Percentiles rank a stretch among this genome's conserved stretches.
Conservation (phyloP, 1,140 invertebrate species). For the Zaprionus davidi region DNA sequence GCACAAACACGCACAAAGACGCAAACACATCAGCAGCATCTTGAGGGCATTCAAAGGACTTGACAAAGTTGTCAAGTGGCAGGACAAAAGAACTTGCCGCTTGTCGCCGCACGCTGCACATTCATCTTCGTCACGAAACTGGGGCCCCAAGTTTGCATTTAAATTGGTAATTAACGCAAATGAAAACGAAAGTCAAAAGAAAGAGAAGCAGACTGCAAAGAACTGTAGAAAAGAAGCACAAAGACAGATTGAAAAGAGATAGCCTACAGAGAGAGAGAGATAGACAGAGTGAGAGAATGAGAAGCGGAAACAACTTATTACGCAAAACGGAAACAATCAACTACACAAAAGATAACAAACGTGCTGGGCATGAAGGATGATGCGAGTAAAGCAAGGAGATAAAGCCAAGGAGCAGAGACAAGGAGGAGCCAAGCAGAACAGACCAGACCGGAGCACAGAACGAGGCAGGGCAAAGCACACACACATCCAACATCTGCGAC, state of each 20-base stretch:
- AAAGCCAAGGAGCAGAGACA: conserved; percentile 14
- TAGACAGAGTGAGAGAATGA: conserved; percentile 14
- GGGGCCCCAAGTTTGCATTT: conserved; percentile 74
- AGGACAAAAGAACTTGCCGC: conserved; percentile 28
- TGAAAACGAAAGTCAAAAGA: conserved; percentile 61
- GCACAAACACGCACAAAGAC: conserved; percentile 16
- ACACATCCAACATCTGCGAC: background rate
- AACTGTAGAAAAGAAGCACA: conserved; percentile 42
- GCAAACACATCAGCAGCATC: conserved; percentile 28
- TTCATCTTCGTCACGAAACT: conserved; percentile 72
- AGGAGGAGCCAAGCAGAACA: background rate
- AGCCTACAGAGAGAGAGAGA: conserved; percentile 8
- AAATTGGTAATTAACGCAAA: conserved; percentile 79
- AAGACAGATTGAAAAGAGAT: conserved; percentile 38
- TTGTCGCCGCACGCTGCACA: conserved; percentile 44
- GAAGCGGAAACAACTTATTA: conserved; percentile 58
- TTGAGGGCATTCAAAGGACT: conserved; percentile 32
- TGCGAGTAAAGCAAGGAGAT: conserved; percentile 26
- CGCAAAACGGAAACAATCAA: conserved; percentile 70
- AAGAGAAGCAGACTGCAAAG: conserved; percentile 23
- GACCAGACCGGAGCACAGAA: background rate
- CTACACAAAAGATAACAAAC: conserved; percentile 68
- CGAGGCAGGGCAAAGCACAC: background rate
- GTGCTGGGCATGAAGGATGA: conserved; percentile 54
- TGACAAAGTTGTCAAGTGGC: conserved; percentile 48